A percentile compares a stretch with the other conserved stretches of the same genome.
phyloP scores from a whole-genome alignment of 2,113 vertebrate genomes.

The Phylloscopus trochilus region DNA sequence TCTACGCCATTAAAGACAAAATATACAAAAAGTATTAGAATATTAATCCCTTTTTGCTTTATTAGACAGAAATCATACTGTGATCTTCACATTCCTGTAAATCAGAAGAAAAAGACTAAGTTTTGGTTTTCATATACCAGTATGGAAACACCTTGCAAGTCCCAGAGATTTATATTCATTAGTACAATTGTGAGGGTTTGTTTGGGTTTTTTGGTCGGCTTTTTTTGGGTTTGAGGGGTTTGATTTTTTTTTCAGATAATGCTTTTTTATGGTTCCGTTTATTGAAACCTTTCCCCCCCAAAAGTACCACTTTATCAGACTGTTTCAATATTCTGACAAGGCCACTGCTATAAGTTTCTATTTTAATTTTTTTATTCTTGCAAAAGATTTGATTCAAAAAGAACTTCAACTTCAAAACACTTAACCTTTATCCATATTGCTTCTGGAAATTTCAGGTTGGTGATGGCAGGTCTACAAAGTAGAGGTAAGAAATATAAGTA shows the following conservation, averaged over 20 bases:
- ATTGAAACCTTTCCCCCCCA: not conserved
- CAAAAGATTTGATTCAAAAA: not conserved
- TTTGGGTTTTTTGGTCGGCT: no score
- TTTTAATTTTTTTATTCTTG: not conserved
- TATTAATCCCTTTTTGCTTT: not conserved
- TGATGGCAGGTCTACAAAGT: not conserved
- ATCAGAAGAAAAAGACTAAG: not conserved
- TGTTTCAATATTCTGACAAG: not conserved
- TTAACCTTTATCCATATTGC: not conserved
- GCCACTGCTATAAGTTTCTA: not conserved
- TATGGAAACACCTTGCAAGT: not conserved
- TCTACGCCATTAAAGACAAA: not conserved
- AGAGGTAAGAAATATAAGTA: not conserved
- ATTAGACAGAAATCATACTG: not conserved
- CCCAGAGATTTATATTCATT: not conserved
- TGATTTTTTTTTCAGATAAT: not conserved
- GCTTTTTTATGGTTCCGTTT: not conserved
- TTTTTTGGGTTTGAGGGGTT: not conserved
- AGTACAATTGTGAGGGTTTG: not conserved
- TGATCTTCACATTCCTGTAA: not conserved
- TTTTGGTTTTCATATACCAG: not conserved
- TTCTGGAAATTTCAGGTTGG: not conserved
- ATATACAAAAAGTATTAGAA: not conserved
- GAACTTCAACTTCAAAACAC: not conserved
- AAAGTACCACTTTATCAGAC: not conserved